These are phyloP conservation scores for Oscarella lobularis DNA, from an alignment of 37 sponge, comb jelly and placozoan species.

Conservation along the genomic window DNA sequence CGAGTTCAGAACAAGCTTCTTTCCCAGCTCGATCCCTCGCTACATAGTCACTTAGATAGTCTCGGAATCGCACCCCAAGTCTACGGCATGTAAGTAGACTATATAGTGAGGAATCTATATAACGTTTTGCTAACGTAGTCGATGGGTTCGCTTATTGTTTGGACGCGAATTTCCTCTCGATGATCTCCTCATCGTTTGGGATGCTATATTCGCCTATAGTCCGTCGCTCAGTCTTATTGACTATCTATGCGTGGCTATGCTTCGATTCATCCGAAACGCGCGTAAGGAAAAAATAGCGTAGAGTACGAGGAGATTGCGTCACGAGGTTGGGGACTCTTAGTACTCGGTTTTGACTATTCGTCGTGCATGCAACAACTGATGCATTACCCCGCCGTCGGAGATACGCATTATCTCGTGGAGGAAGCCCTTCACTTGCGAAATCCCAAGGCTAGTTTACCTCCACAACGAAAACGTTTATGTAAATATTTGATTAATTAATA, in stretches of 20 bases:
- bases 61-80: slow-evolving; percentile 82
- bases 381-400: slow-evolving; percentile 57
- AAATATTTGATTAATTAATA: too few species aligned
- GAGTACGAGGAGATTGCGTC: too few species aligned
- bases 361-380: slow-evolving; percentile 71
- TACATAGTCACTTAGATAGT: slow-evolving; percentile 46
- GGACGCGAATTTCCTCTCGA: slow-evolving; percentile 89
- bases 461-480: too few species aligned
- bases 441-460: slow-evolving; percentile 34
- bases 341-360: slow-evolving; percentile 69
- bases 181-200: slow-evolving; percentile 84
- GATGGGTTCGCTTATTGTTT: slow-evolving; percentile 92
- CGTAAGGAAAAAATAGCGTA: slow-evolving; percentile 32
- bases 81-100: slow-evolving; percentile 79
- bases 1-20: slow-evolving; percentile 71
- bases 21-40: slow-evolving; percentile 57
- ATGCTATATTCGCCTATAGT: slow-evolving; percentile 88
- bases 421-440: slow-evolving; percentile 72
- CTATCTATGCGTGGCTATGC: slow-evolving; percentile 85
- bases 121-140: slow-evolving; percentile 38
- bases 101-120: slow-evolving; percentile 5
- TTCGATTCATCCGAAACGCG: slow-evolving; percentile 60
- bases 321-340: too few species aligned
- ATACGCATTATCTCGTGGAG: slow-evolving; percentile 64
- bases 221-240: slow-evolving; percentile 67